A percentile compares a stretch with the other conserved stretches of the same genome.
phyloP scores from a whole-genome alignment of 2,797 vertebrate genomes.

The Syngnathus acus region DNA sequence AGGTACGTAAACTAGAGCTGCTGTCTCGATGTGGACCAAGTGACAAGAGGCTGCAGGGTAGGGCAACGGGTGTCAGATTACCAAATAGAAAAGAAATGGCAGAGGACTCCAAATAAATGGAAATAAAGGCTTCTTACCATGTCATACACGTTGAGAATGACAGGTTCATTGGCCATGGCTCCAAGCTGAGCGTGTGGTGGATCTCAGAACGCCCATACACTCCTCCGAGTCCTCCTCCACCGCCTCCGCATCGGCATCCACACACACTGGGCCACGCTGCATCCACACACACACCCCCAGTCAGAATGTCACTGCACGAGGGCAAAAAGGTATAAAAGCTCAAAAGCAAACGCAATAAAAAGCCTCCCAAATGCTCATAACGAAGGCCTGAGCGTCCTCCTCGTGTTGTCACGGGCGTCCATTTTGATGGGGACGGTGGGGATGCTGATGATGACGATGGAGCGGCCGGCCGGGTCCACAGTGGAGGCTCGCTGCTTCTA shows the following conservation, averaged over 20 bases:
- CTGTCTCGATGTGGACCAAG: not conserved
- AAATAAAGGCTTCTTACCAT: conserved; percentile 75
- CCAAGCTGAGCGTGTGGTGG: conserved; percentile 60
- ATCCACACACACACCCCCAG: not conserved
- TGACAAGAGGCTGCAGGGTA: not conserved
- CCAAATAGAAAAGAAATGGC: not conserved
- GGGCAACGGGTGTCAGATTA: conserved; percentile 3
- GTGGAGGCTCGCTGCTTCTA: not conserved
- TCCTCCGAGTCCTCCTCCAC: conserved; percentile 20
- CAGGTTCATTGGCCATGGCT: conserved; percentile 92
- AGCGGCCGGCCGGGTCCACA: not conserved
- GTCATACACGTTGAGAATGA: conserved; percentile 93
- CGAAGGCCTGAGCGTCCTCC: not conserved
- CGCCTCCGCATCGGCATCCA: conserved; percentile 11
- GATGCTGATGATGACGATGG: not conserved
- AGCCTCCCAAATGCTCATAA: not conserved
- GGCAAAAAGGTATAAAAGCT: not conserved
- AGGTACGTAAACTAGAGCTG: not conserved
- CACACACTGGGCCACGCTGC: not conserved
- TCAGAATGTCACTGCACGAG: not conserved
- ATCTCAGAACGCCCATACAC: conserved; percentile 36
- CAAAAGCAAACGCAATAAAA: not conserved
- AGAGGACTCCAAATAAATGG: too few relatives aligned
- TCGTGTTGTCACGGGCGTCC: not conserved
- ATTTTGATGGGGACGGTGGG: not conserved